Conservation (phyloP, 1,140 invertebrate species). For the Polyergus mexicanus region DNA sequence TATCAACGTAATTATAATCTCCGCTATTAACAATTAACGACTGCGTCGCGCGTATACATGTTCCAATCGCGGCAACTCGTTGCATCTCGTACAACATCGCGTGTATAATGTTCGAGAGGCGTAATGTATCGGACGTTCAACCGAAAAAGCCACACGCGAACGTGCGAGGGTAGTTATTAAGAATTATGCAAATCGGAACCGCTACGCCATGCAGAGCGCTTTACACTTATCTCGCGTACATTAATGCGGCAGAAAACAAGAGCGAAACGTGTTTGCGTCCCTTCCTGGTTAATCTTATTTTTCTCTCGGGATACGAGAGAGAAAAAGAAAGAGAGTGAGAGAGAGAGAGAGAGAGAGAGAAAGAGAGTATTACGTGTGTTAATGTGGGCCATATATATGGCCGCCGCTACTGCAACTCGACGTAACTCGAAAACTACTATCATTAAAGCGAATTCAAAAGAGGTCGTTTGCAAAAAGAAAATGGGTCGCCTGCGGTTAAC, state of each 20-base stretch:
- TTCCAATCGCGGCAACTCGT: constrained; percentile 4
- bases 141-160: constrained; percentile 47
- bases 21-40: constrained; percentile 46
- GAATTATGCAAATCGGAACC: constrained; percentile 58
- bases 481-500: background rate
- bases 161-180: constrained; percentile 38
- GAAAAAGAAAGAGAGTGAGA: background rate
- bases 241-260: constrained; percentile 53
- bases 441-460: constrained; percentile 47
- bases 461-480: constrained; percentile 24
- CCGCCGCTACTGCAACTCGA: constrained; percentile 17
- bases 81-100: constrained; percentile 3
- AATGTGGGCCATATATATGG: background rate
- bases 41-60: no score
- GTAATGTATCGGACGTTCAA: constrained; percentile 1
- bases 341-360: constrained; percentile 15
- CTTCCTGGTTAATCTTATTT: constrained; percentile 45
- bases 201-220: background rate
- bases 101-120: constrained; percentile 3
- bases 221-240: constrained; percentile 41
- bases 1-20: constrained; percentile 48
- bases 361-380: no score
- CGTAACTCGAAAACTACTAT: constrained; percentile 57
- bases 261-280: constrained; percentile 47
- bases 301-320: background rate